These are phyloP conservation scores for Periparus ater DNA, from an alignment of 2,797 vertebrate genomes.

Conservation along the genomic window DNA sequence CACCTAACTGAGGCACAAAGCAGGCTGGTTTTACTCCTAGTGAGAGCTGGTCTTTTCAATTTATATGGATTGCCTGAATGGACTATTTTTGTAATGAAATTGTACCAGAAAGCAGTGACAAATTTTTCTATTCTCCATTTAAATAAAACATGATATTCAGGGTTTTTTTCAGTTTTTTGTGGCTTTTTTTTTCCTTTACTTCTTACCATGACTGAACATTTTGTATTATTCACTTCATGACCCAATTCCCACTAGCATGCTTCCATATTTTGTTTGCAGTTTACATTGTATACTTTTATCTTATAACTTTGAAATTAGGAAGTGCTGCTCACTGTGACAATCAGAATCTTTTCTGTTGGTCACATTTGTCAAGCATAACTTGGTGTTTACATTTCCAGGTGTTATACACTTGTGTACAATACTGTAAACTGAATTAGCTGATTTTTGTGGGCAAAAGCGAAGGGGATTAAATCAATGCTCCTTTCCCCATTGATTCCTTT, in stretches of 20 bases:
- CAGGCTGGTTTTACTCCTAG: background rate
- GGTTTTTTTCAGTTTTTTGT: accelerated
- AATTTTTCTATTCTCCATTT: background rate
- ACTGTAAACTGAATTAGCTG: background rate
- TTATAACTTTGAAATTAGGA: background rate
- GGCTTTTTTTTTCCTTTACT: background rate
- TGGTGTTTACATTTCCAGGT: background rate
- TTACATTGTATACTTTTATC: background rate
- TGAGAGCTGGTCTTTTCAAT: background rate
- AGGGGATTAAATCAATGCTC: accelerated
- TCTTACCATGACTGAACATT: background rate
- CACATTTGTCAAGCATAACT: background rate
- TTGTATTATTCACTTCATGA: accelerated
- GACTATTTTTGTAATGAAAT: background rate
- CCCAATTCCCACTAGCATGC: background rate
- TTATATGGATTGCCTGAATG: background rate
- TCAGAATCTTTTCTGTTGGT: background rate
- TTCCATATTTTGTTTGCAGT: background rate
- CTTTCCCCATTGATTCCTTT: background rate
- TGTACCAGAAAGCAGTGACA: background rate
- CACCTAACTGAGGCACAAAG: accelerated
- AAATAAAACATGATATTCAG: background rate
- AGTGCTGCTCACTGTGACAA: background rate
- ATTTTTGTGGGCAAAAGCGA: background rate
- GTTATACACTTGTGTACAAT: background rate